Percentiles rank a stretch among this genome's conserved stretches.
Evolutionary conservation across 2,113 vertebrate genomes (phyloP).

Genomic region (Ammodytes dubius): DNA sequence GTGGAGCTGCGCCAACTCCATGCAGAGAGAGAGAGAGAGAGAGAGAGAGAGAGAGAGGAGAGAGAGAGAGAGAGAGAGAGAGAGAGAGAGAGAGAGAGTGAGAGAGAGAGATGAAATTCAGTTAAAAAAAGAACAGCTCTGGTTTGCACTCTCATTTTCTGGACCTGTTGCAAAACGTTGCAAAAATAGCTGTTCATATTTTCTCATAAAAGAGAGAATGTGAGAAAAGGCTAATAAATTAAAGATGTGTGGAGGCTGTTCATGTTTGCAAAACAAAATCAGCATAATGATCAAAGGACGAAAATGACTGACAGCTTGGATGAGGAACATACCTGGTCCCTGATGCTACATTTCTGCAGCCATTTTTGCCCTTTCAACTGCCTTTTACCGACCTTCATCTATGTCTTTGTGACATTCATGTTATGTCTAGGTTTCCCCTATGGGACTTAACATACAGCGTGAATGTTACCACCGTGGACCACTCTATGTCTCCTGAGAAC

Average conservation of each 20-base stretch:
- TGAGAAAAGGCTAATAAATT: background rate
- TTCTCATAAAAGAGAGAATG: background rate
- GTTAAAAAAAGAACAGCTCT: background rate
- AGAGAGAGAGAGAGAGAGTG: slow-evolving; percentile 7
- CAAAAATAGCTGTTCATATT: background rate
- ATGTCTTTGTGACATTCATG: too few species aligned
- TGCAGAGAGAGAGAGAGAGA: background rate
- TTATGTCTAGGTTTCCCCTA: too few species aligned
- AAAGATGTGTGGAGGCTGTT: background rate
- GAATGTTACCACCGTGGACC: too few species aligned
- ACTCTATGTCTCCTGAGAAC: too few species aligned
- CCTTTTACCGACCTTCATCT: too few species aligned
- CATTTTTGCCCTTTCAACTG: too few species aligned
- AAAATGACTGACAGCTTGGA: too few species aligned
- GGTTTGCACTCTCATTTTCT: background rate
- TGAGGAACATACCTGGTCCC: too few species aligned
- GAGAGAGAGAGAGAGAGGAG: background rate
- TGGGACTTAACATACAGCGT: too few species aligned
- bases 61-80: background rate
- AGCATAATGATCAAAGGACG: too few species aligned
- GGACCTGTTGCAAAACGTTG: background rate
- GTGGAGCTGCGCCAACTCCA: slow-evolving; percentile 19
- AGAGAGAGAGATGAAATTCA: background rate
- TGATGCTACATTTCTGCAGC: too few species aligned
- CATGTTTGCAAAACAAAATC: background rate